Evolutionary conservation across 1,140 invertebrate genomes (phyloP).

Genomic region (Leptinotarsa texana): DNA sequence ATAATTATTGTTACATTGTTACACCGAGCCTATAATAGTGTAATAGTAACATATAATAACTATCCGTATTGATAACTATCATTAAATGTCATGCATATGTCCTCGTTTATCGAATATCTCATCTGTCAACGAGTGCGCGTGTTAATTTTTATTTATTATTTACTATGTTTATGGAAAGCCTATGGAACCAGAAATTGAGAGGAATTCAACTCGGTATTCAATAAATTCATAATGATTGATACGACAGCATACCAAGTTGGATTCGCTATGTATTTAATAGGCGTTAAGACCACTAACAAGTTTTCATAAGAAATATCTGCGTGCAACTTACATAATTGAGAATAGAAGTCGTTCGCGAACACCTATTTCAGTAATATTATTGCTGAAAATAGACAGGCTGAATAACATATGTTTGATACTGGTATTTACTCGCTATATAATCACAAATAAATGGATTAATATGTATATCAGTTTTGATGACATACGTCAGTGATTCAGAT

Average conservation of each 20-base stretch:
- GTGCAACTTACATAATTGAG: not conserved
- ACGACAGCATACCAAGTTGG: slow-evolving; percentile 2
- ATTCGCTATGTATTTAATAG: not conserved
- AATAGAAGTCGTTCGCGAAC: not conserved
- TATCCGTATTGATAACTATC: not conserved
- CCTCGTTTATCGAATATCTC: not conserved
- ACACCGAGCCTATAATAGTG: too few relatives aligned
- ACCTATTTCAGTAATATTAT: slow-evolving; percentile 1
- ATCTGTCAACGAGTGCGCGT: not conserved
- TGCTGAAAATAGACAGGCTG: slow-evolving; percentile 7
- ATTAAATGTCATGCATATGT: not conserved
- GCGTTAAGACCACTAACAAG: slow-evolving; percentile 2
- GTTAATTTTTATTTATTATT: not conserved
- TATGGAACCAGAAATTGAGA: slow-evolving; percentile 1
- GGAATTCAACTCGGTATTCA: not conserved
- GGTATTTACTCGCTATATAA: not conserved
- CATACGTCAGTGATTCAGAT: too few relatives aligned
- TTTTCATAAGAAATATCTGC: slow-evolving; percentile 4
- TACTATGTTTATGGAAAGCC: not conserved
- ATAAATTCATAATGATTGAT: slow-evolving; percentile 1
- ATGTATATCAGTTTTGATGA: too few relatives aligned
- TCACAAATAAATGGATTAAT: too few relatives aligned
- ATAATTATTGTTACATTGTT: too few relatives aligned
- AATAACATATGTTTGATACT: slow-evolving; percentile 9
- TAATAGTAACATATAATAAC: not conserved